Percentiles rank a stretch among this genome's conserved stretches.
Conservation (phyloP, 2,113 vertebrate species). For the Ochotona curzoniae region DNA sequence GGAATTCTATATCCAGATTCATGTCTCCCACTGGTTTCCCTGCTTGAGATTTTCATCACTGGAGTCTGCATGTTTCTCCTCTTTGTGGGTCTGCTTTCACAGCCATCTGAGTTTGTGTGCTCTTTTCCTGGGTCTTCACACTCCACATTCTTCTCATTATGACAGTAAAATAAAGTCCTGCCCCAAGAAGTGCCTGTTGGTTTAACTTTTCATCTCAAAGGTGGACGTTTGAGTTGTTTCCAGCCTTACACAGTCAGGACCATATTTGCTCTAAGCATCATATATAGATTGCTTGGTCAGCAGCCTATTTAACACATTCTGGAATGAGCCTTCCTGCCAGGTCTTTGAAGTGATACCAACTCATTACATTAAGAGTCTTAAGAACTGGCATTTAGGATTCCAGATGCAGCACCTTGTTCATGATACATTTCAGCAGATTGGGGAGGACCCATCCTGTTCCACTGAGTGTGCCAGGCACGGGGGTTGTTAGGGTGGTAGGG, state of each 20-base stretch:
- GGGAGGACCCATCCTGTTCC: background rate
- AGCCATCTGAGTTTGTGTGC: background rate
- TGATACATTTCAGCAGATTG: conserved; percentile 27
- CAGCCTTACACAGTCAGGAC: background rate
- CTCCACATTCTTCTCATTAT: background rate
- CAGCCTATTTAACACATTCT: conserved; percentile 45
- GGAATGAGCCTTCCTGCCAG: conserved; percentile 36
- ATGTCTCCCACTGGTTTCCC: background rate
- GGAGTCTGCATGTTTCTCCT: background rate
- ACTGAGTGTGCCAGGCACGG: background rate
- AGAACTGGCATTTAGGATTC: conserved; percentile 44
- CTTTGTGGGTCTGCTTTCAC: background rate
- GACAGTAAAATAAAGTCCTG: background rate
- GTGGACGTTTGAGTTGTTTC: conserved; percentile 39
- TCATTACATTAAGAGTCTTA: conserved; percentile 68
- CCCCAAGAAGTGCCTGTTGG: background rate
- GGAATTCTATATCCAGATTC: background rate
- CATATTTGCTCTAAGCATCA: conserved; percentile 23
- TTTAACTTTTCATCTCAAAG: conserved; percentile 39
- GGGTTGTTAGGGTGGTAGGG: too few species aligned
- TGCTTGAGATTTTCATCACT: background rate
- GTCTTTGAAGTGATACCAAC: conserved; percentile 53
- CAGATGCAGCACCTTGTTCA: conserved; percentile 53
- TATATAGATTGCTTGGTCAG: conserved; percentile 49
- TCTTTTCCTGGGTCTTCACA: background rate